Percentiles rank a stretch among this genome's conserved stretches.
Conservation (phyloP, 2,113 vertebrate genomes). For the Ictalurus furcatus region DNA sequence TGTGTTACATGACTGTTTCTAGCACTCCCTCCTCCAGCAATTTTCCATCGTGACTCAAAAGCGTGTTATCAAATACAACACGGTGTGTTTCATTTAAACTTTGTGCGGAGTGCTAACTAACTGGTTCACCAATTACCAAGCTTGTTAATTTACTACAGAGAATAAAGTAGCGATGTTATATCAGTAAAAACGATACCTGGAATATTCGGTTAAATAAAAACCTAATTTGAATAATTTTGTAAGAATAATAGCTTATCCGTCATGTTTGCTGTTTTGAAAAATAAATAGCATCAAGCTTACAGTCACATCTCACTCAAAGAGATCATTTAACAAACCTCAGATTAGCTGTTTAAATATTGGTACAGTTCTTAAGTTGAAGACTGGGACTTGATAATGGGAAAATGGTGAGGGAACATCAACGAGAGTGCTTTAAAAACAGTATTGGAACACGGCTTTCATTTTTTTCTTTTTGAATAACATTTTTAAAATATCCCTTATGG, state of each 20-base stretch:
- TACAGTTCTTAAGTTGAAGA: not conserved
- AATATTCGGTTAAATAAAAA: not conserved
- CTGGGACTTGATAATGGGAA: not conserved
- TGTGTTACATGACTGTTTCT: slow-evolving; percentile 1
- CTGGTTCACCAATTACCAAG: not conserved
- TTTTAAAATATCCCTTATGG: not conserved
- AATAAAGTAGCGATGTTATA: not conserved
- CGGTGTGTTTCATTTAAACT: not conserved
- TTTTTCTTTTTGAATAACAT: not conserved
- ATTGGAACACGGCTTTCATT: not conserved
- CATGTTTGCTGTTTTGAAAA: not conserved
- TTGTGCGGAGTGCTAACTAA: not conserved
- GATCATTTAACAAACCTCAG: not conserved
- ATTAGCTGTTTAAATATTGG: not conserved
- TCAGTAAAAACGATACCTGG: not conserved
- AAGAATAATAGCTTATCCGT: not conserved
- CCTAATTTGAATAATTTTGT: not conserved
- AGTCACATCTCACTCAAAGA: not conserved
- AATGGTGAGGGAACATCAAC: not conserved
- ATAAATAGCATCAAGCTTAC: not conserved
- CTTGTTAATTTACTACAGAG: too few relatives aligned
- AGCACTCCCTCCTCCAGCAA: not conserved
- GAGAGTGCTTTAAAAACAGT: not conserved
- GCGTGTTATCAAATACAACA: not conserved
- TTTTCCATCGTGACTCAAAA: not conserved